Base-by-base conservation (phyloP, 2,797 vertebrate genomes). In the Myiotriccus ornatus region DNA sequence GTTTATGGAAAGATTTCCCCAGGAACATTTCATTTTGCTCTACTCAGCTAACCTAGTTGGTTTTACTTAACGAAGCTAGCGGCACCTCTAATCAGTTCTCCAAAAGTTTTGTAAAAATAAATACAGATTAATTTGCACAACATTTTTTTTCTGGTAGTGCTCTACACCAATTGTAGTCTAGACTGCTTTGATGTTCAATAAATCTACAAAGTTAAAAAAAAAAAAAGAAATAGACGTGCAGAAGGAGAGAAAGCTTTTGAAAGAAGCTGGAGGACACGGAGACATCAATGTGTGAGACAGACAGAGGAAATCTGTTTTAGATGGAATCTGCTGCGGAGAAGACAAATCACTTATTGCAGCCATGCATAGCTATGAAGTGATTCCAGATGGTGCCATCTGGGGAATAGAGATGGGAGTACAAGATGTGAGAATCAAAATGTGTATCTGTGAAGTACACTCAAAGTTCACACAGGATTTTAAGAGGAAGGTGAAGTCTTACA, bases 361-460 rank as follows among this genome's bases (percentile, higher is more conserved):
- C 84, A n/a, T 85, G 81, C 87, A 89, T 1, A 83, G 84, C 78
- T 93, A 87, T 43, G 71, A 78, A 96, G 75, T 34, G 57, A 80
- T 87, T 95, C 88, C 95, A 90, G 89, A 95, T 94, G 96, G 94
- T 94, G 84, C 82, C 79, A 77, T 92, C 68, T 93, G 91, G 93
- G 88, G 69, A 87, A 62, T 0, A 47, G 93, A 83, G 65, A 90
- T 60, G 81, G 68, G 56, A 93, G 39, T n/a, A 62, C 18, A 91
- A 77, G 57, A 80, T 30, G 60, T 20, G 50, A 89, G 73, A 94
- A 86, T 83, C 34, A 62, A 84, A 85, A 92, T 57, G 52, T 81
- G 0, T 20, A 62, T 87, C 78, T 94, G 68, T 79, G 73, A 94
- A 89, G 46, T 47, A 68, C 0, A 4, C 43, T 47, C 32, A 25